These are phyloP conservation scores for Musca domestica DNA, from an alignment of 1,140 invertebrate species.

Conservation along the genomic window DNA sequence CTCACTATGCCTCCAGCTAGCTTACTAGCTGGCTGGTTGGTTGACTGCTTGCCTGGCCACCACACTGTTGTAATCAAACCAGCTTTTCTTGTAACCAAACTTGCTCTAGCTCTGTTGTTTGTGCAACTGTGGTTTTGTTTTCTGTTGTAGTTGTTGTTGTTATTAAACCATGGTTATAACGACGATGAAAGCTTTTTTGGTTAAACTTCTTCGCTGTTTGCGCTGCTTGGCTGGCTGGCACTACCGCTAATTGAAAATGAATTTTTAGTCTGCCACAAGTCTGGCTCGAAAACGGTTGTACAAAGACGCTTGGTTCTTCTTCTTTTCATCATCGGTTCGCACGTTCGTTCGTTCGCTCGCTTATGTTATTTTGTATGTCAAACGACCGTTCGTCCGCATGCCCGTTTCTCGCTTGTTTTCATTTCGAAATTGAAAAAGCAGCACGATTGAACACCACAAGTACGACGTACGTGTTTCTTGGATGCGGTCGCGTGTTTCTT, in stretches of 20 bases:
- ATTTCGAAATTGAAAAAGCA: not conserved
- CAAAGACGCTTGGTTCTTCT: too few species aligned
- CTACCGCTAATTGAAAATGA: slow-evolving; percentile 32
- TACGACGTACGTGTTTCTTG: too few species aligned
- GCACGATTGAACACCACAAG: too few species aligned
- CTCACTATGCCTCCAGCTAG: not conserved
- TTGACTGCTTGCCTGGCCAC: too few species aligned
- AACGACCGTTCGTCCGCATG: not conserved
- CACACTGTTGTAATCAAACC: not conserved
- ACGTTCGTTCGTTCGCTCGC: too few species aligned
- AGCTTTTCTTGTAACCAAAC: not conserved
- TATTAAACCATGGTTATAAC: slow-evolving; percentile 7
- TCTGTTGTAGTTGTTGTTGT: slow-evolving; percentile 1
- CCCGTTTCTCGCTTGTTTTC: not conserved
- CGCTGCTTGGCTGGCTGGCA: not conserved
- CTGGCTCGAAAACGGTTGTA: slow-evolving; percentile 46
- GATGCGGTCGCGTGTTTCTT: too few species aligned
- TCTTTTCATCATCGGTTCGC: too few species aligned
- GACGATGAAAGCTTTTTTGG: slow-evolving; percentile 8
- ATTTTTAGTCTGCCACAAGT: slow-evolving; percentile 50
- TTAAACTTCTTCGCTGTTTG: slow-evolving; percentile 20
- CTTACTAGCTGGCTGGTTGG: too few species aligned
- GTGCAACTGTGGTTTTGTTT: slow-evolving; percentile 5
- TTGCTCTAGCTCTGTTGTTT: not conserved
- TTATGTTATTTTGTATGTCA: not conserved